Conservation (phyloP, 2,113 vertebrate species). For the Dicrurus megarhynchus region DNA sequence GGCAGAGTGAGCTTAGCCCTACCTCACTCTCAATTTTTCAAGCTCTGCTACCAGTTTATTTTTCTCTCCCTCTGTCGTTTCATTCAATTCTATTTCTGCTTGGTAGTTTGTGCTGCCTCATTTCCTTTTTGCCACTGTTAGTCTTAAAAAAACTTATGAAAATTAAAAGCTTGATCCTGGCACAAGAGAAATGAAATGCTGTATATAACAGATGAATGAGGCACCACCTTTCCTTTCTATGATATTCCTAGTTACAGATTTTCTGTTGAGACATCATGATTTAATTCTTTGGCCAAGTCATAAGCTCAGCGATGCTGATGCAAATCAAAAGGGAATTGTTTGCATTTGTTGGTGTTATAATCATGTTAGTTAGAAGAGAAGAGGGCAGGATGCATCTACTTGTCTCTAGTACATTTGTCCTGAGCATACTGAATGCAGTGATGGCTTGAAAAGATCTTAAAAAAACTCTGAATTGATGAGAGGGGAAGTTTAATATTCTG, state of each 20-base stretch:
- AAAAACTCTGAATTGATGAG: not conserved
- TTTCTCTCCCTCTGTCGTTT: slow-evolving; percentile 52
- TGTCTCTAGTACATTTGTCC: not conserved
- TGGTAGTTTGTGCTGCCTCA: slow-evolving; percentile 63
- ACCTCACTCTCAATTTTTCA: slow-evolving; percentile 49
- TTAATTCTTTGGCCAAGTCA: not conserved
- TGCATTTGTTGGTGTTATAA: not conserved
- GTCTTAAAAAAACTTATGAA: slow-evolving; percentile 72
- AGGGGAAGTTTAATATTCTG: not conserved
- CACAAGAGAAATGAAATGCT: not conserved
- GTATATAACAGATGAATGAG: not conserved
- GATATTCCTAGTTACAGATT: not conserved
- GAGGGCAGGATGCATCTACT: not conserved
- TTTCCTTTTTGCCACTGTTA: slow-evolving; percentile 67
- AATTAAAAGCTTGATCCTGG: slow-evolving; percentile 70
- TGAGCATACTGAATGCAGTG: not conserved
- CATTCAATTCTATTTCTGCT: slow-evolving; percentile 61
- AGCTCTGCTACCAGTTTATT: slow-evolving; percentile 64
- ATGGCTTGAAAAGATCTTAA: not conserved
- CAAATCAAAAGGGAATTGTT: not conserved
- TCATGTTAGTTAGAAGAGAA: not conserved
- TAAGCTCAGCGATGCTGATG: not conserved
- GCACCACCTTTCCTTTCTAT: not conserved
- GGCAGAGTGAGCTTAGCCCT: not conserved
- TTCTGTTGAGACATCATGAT: not conserved